Base-by-base conservation (phyloP, 2,888 invertebrate genomes). In the Emmelina monodactyla region DNA sequence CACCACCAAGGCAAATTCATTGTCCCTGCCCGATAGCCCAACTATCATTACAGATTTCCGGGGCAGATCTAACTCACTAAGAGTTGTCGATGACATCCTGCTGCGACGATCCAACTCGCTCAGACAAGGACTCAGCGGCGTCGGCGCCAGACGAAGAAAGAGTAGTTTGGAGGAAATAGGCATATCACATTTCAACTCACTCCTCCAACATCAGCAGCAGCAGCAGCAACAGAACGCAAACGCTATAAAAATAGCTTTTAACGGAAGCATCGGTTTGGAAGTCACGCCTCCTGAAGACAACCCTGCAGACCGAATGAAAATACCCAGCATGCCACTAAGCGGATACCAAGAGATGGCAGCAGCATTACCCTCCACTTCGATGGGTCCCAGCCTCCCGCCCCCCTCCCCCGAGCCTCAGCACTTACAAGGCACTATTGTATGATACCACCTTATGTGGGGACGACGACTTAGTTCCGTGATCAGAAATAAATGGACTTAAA, bases 391-490 rank as follows among this genome's bases (percentile, higher is more conserved):
- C 41, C 57, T 57, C 52, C 70, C 76, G 43, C 62, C 72, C 7
- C 51, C 65, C 9, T 58, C 70, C 6, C 71, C 75, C 14, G 88
- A 88, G 56, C 85, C 89, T 12, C 89, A 89, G 61, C 89, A 90
- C 58, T 78, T 92, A 42, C 92, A 92, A 72, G 93, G 93, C 49
- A 94, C 93, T 61, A 92, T 94, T 75, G 93, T 94, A 91, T 94
- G 92, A 93, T 92, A 92, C 85, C 88, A 92, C 86, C 88, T 91
- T 44, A 91, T 92, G 91, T 91, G 92, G 91, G 91, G 92, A 85
- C 89, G 91, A 75, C 86, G 91, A 82, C 83, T 88, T 72, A 87
- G 89, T 82, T 88, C 89, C 71, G 86, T 88, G 49, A 75, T 85
- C 54, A 85, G 88, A 65, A 89, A 87, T 61, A 87, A 85, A 68